These are phyloP conservation scores for Paedocypris sp. DNA, from an alignment of 2,113 vertebrate genomes.

Conservation along the genomic window DNA sequence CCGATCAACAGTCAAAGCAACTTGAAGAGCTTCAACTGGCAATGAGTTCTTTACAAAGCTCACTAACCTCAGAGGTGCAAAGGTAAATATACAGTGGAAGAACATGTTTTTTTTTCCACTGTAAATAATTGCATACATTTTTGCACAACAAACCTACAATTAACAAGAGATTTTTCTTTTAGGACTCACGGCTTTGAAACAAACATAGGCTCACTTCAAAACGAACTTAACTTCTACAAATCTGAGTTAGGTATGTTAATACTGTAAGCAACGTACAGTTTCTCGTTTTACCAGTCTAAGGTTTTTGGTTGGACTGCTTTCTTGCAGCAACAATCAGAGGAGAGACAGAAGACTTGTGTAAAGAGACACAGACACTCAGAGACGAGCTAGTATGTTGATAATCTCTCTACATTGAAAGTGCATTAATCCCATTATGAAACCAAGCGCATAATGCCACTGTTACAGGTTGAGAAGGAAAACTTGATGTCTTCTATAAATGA, in stretches of 20 bases:
- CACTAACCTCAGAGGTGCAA: slow-evolving; percentile 58
- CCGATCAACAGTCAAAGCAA: slow-evolving; percentile 52
- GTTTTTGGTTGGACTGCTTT: neutral
- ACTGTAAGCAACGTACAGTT: neutral
- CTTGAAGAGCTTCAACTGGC: slow-evolving; percentile 56
- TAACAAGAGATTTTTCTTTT: neutral
- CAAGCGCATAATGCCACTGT: neutral
- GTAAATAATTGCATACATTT: neutral
- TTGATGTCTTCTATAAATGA: slow-evolving; percentile 41
- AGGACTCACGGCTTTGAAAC: slow-evolving; percentile 48
- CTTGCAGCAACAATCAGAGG: slow-evolving; percentile 60
- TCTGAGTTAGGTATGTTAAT: slow-evolving; percentile 42
- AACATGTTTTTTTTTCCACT: neutral
- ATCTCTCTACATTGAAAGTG: neutral
- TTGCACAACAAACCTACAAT: neutral
- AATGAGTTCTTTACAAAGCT: slow-evolving; percentile 54
- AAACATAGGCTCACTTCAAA: slow-evolving; percentile 24
- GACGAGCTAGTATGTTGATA: slow-evolving; percentile 50
- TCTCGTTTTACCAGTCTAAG: neutral
- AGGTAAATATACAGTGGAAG: slow-evolving; percentile 53
- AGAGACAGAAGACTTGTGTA: slow-evolving; percentile 60
- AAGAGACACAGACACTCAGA: slow-evolving; percentile 63
- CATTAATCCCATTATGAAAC: neutral
- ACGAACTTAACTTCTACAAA: slow-evolving; percentile 44
- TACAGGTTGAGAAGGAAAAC: slow-evolving; percentile 46